These are phyloP conservation scores for Drosophila triauraria DNA, from an alignment of 1,140 invertebrate species.

Conservation along the genomic window DNA sequence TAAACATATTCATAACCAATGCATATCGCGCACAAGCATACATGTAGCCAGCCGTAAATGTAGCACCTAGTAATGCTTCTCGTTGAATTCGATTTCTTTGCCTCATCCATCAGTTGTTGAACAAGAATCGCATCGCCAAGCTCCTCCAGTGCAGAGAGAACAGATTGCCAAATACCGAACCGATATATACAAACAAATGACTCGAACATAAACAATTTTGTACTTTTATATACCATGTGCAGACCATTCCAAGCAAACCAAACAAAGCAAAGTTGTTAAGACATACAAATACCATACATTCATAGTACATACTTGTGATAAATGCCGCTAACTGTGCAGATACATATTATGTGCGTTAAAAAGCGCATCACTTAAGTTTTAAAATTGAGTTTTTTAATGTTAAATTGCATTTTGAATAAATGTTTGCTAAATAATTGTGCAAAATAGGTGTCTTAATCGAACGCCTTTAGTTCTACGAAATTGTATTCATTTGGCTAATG, in stretches of 20 bases:
- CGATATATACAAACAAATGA: constrained; percentile 21
- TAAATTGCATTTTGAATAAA: constrained; percentile 78
- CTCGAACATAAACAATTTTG: constrained; percentile 63
- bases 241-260: constrained; percentile 47
- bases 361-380: constrained; percentile 61
- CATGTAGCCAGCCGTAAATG: constrained; percentile 43
- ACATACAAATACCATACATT: constrained; percentile 42
- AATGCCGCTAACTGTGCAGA: constrained; percentile 75
- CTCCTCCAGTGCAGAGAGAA: constrained; percentile 28
- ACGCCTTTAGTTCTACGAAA: not conserved
- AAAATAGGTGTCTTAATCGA: not conserved
- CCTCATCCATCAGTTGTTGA: constrained; percentile 48
- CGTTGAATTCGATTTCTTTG: constrained; percentile 72
- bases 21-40: constrained; percentile 62
- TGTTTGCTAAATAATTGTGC: constrained; percentile 65
- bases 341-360: constrained; percentile 38
- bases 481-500: not conserved
- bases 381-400: constrained; percentile 70
- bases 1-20: constrained; percentile 57
- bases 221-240: constrained; percentile 69
- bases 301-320: constrained; percentile 77
- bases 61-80: constrained; percentile 69
- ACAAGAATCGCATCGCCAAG: constrained; percentile 48
- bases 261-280: constrained; percentile 49
- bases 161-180: constrained; percentile 69